Percentiles rank a stretch among this genome's conserved stretches.
Evolutionary conservation across 1,140 invertebrate genomes (phyloP).

Genomic region (Periplaneta americana): DNA sequence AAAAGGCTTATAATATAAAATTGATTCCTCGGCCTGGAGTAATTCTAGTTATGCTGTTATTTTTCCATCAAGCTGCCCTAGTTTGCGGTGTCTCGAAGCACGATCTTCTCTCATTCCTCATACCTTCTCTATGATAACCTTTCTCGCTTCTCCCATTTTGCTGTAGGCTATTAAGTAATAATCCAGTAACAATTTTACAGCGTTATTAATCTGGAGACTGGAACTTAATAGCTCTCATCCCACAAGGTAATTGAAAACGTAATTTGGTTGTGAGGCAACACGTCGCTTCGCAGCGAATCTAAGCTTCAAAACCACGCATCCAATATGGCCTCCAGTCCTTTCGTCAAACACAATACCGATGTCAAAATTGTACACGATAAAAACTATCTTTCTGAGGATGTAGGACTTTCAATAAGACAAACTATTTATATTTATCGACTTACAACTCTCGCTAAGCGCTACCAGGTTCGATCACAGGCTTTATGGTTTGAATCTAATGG

Average conservation of each 20-base stretch:
- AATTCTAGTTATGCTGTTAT: neutral
- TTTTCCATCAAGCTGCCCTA: neutral
- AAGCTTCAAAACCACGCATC: neutral
- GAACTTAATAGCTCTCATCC: neutral
- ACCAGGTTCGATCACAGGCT: too few species aligned
- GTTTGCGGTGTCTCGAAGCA: too few species aligned
- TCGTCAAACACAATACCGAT: neutral
- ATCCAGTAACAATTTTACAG: neutral
- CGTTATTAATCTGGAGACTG: neutral
- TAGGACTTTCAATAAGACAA: too few species aligned
- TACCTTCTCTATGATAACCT: too few species aligned
- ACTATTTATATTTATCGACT: too few species aligned
- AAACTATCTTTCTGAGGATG: too few species aligned
- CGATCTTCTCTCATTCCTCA: too few species aligned
- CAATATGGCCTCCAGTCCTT: neutral
- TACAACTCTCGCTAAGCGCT: too few species aligned
- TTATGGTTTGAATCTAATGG: too few species aligned
- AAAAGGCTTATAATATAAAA: too few species aligned
- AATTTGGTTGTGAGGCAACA: neutral
- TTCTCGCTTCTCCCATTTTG: neutral
- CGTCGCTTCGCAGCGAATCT: neutral
- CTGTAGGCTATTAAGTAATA: neutral
- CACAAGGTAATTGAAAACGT: neutral
- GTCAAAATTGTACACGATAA: too few species aligned
- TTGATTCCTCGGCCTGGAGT: neutral